phyloP scores from a whole-genome alignment of 2,797 vertebrate species.

The Natrix natrix region DNA sequence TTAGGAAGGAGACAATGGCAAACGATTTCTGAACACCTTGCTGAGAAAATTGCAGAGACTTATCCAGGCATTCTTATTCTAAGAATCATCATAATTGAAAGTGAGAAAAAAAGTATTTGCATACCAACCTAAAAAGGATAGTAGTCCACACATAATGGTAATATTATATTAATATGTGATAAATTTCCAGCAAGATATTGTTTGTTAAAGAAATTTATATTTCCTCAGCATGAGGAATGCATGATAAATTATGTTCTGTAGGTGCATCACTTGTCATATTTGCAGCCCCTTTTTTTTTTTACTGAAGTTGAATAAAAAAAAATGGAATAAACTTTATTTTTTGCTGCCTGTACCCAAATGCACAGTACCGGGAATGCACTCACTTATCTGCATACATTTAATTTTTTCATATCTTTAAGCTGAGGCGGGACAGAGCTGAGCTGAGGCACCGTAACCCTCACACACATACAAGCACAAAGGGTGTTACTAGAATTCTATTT shows the following conservation, averaged over 20 bases:
- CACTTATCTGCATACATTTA: background rate
- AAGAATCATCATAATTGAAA: background rate
- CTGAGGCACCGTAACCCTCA: background rate
- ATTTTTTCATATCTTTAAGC: background rate
- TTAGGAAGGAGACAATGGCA: background rate
- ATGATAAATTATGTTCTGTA: background rate
- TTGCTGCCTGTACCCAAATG: background rate
- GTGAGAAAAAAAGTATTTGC: background rate
- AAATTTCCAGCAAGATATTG: background rate
- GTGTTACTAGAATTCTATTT: constrained; percentile 23
- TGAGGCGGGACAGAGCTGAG: background rate
- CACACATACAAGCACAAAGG: background rate
- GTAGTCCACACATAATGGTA: background rate
- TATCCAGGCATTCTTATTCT: background rate
- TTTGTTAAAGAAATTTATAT: background rate
- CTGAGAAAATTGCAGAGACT: background rate
- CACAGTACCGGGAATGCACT: background rate
- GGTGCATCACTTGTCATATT: background rate
- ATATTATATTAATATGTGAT: background rate
- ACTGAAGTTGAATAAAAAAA: background rate
- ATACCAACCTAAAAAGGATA: background rate
- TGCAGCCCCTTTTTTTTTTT: background rate
- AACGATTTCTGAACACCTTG: background rate
- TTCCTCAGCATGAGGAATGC: background rate
- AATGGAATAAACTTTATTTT: background rate